phyloP scores from a whole-genome alignment of 2,113 vertebrate species.

The Agelaius phoeniceus region DNA sequence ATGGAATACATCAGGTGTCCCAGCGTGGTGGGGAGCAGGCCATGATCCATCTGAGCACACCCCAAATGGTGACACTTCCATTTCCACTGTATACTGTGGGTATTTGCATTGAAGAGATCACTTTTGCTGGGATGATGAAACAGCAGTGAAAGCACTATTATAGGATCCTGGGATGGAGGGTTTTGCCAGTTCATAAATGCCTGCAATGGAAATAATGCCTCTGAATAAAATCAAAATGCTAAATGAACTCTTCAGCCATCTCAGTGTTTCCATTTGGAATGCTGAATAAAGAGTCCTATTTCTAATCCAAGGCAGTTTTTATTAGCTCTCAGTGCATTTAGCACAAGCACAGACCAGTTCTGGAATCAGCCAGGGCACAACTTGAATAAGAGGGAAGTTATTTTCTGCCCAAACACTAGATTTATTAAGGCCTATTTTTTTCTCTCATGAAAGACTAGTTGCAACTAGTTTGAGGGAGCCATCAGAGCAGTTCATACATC shows the following conservation, averaged over 20 bases:
- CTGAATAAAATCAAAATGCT: constrained; percentile 42
- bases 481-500: not conserved
- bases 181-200: constrained; percentile 68
- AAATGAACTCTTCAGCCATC: constrained; percentile 28
- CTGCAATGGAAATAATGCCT: constrained; percentile 44
- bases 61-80: not conserved
- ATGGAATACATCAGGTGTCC: not conserved
- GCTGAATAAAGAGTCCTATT: constrained; percentile 30
- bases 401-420: constrained; percentile 37
- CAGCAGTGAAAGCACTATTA: constrained; percentile 40
- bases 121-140: constrained; percentile 52
- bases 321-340: constrained; percentile 42
- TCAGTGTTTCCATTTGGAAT: constrained; percentile 60
- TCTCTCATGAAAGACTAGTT: constrained; percentile 4
- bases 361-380: constrained; percentile 19
- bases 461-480: not conserved
- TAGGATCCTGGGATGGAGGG: constrained; percentile 16
- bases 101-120: constrained; percentile 26
- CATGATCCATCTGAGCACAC: not conserved
- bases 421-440: constrained; percentile 14
- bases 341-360: constrained; percentile 45
- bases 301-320: constrained; percentile 58
- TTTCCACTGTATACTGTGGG: constrained; percentile 13
- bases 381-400: constrained; percentile 28
- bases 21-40: constrained; percentile 43